Conservation (phyloP, 92 coral and sea anemone species). For the Phymanthus crucifer region DNA sequence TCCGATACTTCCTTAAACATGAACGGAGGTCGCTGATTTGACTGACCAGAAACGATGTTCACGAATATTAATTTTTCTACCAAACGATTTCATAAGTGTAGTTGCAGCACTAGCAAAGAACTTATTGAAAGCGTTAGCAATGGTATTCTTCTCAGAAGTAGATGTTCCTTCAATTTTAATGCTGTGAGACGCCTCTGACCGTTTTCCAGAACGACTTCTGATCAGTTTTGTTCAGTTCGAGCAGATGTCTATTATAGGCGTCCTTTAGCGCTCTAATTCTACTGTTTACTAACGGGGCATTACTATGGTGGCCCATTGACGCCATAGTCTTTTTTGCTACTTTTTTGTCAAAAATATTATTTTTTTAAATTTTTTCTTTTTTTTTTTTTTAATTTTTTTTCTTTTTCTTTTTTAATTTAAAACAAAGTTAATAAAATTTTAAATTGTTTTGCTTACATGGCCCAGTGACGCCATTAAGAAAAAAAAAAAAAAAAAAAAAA, state of each 20-base stretch:
- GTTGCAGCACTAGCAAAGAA: neutral
- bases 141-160: constrained; percentile 10
- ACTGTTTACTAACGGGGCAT: too few relatives aligned
- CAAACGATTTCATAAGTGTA: neutral
- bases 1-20: constrained; percentile 9
- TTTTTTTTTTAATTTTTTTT: too few relatives aligned
- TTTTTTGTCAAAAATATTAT: too few relatives aligned
- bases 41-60: neutral
- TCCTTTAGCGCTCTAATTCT: too few relatives aligned
- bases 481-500: too few relatives aligned
- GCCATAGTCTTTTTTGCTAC: too few relatives aligned
- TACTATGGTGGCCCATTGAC: too few relatives aligned
- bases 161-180: neutral
- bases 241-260: neutral
- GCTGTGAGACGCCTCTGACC: neutral
- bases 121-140: neutral
- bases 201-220: constrained; percentile 32
- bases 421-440: too few relatives aligned
- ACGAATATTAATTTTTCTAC: neutral
- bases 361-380: too few relatives aligned
- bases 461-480: too few relatives aligned
- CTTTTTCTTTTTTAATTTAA: too few relatives aligned
- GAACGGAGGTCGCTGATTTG: neutral
- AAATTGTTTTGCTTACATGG: too few relatives aligned
- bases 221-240: neutral